Percentiles rank a stretch among this genome's conserved stretches.
Conservation (phyloP, 1,140 invertebrate species). For the Babylonia areolata region DNA sequence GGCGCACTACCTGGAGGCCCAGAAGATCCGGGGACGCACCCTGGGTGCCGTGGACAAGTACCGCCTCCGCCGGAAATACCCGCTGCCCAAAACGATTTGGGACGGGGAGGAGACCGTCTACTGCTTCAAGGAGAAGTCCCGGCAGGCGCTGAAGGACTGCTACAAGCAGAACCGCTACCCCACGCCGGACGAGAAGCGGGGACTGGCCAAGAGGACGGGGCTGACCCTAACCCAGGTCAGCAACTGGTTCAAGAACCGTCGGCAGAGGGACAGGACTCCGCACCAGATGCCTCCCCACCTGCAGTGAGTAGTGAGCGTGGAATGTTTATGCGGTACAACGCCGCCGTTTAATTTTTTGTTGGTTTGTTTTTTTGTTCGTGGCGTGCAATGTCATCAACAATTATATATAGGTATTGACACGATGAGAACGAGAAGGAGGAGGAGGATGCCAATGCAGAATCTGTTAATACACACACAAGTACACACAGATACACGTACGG, state of each 20-base stretch:
- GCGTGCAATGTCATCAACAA: too few relatives aligned
- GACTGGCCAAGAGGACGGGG: slow-evolving; percentile 91
- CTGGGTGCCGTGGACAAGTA: slow-evolving; percentile 94
- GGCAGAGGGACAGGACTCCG: slow-evolving; percentile 87
- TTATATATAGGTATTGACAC: too few relatives aligned
- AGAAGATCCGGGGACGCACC: slow-evolving; percentile 89
- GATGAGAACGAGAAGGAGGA: too few relatives aligned
- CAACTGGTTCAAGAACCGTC: slow-evolving; percentile 98
- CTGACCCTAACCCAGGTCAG: slow-evolving; percentile 94
- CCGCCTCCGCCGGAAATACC: slow-evolving; percentile 91
- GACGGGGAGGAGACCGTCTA: slow-evolving; percentile 99
- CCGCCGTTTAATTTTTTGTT: too few relatives aligned
- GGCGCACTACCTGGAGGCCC: slow-evolving; percentile 95
- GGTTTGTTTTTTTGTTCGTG: too few relatives aligned
- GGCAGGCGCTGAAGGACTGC: slow-evolving; percentile 85
- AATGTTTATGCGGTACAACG: too few relatives aligned
- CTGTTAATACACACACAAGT: too few relatives aligned
- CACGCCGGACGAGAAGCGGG: slow-evolving; percentile 95
- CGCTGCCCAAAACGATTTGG: slow-evolving; percentile 96
- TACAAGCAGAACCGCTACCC: slow-evolving; percentile 88
- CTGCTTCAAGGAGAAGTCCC: slow-evolving; percentile 96
- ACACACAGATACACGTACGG: too few relatives aligned
- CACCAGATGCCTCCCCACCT: slow-evolving; percentile 57
- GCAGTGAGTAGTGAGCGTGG: slow-evolving; percentile 56
- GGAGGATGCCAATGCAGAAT: too few relatives aligned